phyloP scores from a whole-genome alignment of 2,888 invertebrate genomes.

The Branchinecta sandiegonensis region DNA sequence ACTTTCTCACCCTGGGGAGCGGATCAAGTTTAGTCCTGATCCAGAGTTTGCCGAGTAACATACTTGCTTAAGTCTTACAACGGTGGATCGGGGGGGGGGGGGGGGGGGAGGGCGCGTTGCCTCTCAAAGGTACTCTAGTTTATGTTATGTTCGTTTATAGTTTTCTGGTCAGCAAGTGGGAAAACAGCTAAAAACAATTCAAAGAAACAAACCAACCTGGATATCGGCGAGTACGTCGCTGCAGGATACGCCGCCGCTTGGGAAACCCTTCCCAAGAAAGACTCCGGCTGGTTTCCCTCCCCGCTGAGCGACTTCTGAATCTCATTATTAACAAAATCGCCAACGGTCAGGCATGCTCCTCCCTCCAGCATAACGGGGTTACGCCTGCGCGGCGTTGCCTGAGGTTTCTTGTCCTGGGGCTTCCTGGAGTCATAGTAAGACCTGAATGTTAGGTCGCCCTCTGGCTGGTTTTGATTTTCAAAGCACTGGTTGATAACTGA shows the following conservation, averaged over 20 bases:
- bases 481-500: constrained; percentile 11
- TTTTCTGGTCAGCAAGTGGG: too few relatives aligned
- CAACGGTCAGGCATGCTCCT: constrained; percentile 7
- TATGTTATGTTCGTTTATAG: too few relatives aligned
- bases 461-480: background rate
- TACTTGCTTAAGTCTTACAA: too few relatives aligned
- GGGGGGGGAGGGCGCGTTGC: too few relatives aligned
- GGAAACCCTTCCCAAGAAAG: background rate
- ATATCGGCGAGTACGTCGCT: constrained; percentile 3
- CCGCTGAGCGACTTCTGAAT: background rate
- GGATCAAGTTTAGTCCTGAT: too few relatives aligned
- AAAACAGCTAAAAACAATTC: too few relatives aligned
- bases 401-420: constrained; percentile 10
- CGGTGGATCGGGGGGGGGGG: too few relatives aligned
- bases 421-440: too few relatives aligned
- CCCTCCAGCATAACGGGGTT: background rate
- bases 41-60: too few relatives aligned
- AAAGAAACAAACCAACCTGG: background rate
- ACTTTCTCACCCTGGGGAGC: too few relatives aligned
- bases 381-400: background rate
- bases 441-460: too few relatives aligned
- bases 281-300: background rate
- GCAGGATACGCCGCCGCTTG: background rate
- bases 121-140: too few relatives aligned
- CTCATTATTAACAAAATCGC: constrained; percentile 3